Percentiles rank a stretch among this genome's conserved stretches.
Evolutionary conservation across 2,797 vertebrate genomes (phyloP).

Genomic region (Limosa lapponica): DNA sequence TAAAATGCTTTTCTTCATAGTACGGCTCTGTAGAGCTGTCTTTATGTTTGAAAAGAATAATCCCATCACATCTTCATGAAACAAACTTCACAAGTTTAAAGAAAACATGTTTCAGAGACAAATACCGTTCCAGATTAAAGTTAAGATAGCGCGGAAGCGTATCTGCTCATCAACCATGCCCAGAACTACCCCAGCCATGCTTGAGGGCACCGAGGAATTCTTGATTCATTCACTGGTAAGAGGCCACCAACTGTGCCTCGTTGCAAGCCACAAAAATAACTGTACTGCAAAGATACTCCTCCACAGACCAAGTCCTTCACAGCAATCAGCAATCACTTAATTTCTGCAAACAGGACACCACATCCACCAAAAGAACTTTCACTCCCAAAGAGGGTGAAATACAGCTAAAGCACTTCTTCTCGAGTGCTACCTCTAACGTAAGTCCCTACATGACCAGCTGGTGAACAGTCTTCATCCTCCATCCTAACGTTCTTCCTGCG

Average conservation of each 20-base stretch:
- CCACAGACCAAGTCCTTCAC: neutral
- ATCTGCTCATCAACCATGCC: neutral
- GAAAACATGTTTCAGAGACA: neutral
- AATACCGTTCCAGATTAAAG: neutral
- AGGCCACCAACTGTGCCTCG: neutral
- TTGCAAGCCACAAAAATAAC: neutral
- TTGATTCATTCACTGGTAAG: neutral
- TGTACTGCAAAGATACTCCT: neutral
- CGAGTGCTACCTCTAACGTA: neutral
- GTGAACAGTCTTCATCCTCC: neutral
- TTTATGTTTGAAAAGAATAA: neutral
- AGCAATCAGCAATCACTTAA: neutral
- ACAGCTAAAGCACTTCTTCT: neutral
- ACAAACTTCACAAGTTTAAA: neutral
- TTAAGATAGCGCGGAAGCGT: neutral
- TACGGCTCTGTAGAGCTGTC: neutral
- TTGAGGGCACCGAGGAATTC: slow-evolving; percentile 11
- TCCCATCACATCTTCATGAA: neutral
- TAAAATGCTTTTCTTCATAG: neutral
- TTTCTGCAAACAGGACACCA: neutral
- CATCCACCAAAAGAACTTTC: neutral
- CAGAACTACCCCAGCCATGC: neutral
- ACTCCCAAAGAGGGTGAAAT: neutral
- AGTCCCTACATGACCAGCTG: accelerated
- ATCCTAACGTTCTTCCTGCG: neutral